phyloP scores from a whole-genome alignment of 2,797 vertebrate genomes.

The Neoniphon sammara region DNA sequence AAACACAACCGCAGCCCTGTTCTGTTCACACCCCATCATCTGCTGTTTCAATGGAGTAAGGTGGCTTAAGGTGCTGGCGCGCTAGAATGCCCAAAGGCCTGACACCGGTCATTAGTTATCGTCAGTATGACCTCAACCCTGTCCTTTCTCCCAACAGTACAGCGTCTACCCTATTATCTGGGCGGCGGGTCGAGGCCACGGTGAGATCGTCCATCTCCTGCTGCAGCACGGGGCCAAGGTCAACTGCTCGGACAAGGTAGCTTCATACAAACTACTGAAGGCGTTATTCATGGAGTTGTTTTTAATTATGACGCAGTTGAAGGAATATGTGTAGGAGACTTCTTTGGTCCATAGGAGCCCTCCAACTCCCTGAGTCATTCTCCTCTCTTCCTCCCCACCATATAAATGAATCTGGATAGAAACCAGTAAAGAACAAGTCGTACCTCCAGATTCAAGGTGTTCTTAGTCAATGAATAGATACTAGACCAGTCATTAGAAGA shows the following conservation, averaged over 20 bases:
- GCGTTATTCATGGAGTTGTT: conserved; percentile 27
- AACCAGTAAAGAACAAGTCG: background rate
- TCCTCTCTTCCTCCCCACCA: background rate
- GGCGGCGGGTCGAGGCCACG: conserved; percentile 96
- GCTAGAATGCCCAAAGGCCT: conserved; percentile 14
- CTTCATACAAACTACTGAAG: conserved; percentile 48
- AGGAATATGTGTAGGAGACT: background rate
- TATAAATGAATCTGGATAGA: background rate
- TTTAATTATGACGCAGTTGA: conserved; percentile 33
- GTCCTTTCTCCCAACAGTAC: conserved; percentile 87
- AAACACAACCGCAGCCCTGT: background rate
- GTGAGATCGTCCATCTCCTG: conserved; percentile 92
- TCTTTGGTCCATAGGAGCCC: background rate
- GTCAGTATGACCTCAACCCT: conserved; percentile 52
- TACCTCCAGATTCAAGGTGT: background rate
- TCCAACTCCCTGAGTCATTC: background rate
- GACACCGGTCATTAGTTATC: conserved; percentile 56
- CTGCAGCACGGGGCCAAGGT: conserved; percentile 94
- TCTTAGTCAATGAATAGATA: background rate
- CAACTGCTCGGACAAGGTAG: conserved; percentile 99
- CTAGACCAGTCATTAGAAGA: background rate
- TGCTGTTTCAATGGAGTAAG: conserved; percentile 22
- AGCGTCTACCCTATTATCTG: conserved; percentile 98
- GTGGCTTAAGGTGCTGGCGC: conserved; percentile 38
- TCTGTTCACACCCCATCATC: conserved; percentile 16